Conservation (phyloP, 64 coral and sea anemone species). For the Catalaphyllia jardinei region DNA sequence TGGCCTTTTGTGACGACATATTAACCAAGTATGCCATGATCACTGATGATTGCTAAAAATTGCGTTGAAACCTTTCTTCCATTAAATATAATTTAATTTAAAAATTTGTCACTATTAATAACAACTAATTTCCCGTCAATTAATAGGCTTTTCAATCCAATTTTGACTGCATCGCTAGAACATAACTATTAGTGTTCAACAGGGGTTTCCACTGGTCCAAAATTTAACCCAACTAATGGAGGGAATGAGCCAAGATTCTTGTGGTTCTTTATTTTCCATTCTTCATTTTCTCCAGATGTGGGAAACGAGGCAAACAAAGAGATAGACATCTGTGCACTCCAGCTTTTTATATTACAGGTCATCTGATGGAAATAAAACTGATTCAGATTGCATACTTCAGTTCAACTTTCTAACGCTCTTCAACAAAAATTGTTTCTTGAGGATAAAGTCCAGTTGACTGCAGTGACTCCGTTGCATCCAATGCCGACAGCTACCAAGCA, state of each 20-base stretch:
- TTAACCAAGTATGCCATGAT: too few relatives aligned
- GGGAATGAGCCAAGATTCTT: neutral
- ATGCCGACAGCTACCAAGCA: conserved; percentile 56
- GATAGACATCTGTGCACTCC: neutral
- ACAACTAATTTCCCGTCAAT: neutral
- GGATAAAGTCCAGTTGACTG: conserved; percentile 86
- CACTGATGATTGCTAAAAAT: too few relatives aligned
- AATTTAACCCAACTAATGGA: neutral
- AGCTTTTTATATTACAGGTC: neutral
- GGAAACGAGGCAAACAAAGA: neutral
- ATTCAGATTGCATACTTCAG: neutral
- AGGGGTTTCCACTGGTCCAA: too few relatives aligned
- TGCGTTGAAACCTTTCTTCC: neutral
- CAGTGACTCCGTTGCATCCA: conserved; percentile 72
- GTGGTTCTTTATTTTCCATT: neutral
- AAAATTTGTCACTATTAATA: conserved; percentile 41
- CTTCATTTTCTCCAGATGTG: neutral
- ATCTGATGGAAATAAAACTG: neutral
- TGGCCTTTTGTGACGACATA: too few relatives aligned
- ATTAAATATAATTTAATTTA: conserved; percentile 55
- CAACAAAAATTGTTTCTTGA: conserved; percentile 96
- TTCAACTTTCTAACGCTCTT: conserved; percentile 68
- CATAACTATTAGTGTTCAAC: neutral
- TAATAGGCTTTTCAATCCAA: neutral
- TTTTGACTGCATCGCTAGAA: neutral